These are phyloP conservation scores for Amphiprion clarkii DNA, from an alignment of 2,797 vertebrate species.

Conservation along the genomic window DNA sequence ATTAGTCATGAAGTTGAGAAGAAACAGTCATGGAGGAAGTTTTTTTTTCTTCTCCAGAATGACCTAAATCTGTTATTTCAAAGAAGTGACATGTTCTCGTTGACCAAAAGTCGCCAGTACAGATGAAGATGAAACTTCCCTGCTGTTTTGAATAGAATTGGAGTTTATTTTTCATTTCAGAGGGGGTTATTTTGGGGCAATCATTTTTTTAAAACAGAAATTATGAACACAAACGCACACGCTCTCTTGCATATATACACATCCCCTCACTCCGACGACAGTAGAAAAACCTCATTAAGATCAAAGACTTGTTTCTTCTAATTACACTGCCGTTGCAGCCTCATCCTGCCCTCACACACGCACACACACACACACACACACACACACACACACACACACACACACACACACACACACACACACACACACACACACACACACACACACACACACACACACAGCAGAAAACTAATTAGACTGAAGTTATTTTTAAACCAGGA, in stretches of 20 bases:
- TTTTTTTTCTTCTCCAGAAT: constrained; percentile 26
- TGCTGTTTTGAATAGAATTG: constrained; percentile 24
- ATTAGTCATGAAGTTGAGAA: constrained; percentile 68
- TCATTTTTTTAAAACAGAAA: constrained; percentile 25
- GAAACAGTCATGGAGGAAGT: constrained; percentile 31
- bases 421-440: constrained; percentile 24
- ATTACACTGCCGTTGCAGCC: constrained; percentile 75
- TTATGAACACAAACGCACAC: constrained; percentile 36
- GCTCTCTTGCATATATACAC: constrained; percentile 36
- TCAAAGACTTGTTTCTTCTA: constrained; percentile 79
- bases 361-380: constrained; percentile 41
- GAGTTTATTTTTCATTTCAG: constrained; percentile 59
- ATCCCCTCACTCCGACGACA: constrained; percentile 52
- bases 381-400: constrained; percentile 17
- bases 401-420: too few relatives aligned
- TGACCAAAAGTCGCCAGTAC: constrained; percentile 33
- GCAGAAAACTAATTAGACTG: constrained; percentile 67
- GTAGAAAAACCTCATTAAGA: constrained; percentile 79
- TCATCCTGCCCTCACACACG: constrained; percentile 49
- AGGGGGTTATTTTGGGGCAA: constrained; percentile 29
- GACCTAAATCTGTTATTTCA: constrained; percentile 60
- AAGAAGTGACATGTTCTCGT: constrained; percentile 28
- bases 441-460: constrained; percentile 18
- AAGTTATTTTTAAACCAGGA: constrained; percentile 73
- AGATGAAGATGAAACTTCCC: constrained; percentile 34